These are phyloP conservation scores for Cyphomyrus plagiostoma DNA, from an alignment of 2,113 vertebrate species.

Conservation along the genomic window DNA sequence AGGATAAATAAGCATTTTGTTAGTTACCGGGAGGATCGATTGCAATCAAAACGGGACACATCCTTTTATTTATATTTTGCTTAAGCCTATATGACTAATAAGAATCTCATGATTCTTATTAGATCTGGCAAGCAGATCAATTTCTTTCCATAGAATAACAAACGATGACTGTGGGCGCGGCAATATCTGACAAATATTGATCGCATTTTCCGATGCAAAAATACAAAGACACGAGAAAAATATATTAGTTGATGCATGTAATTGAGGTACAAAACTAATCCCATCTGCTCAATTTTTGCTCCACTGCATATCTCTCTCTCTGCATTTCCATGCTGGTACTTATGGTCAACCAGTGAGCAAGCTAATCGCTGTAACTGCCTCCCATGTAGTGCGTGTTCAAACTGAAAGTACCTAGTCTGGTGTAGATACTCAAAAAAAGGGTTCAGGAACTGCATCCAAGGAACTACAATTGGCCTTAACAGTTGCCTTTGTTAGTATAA, in stretches of 20 bases:
- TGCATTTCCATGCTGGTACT: not conserved
- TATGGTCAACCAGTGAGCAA: not conserved
- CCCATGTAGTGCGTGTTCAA: not conserved
- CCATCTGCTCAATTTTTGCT: not conserved
- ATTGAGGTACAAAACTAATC: not conserved
- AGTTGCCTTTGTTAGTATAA: not conserved
- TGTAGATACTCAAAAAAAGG: not conserved
- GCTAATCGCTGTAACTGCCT: not conserved
- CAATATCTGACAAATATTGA: not conserved
- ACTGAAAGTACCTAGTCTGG: not conserved
- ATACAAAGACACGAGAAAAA: not conserved
- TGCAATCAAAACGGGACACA: not conserved
- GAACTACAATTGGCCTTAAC: not conserved
- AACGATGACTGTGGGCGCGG: not conserved
- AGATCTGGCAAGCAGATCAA: not conserved
- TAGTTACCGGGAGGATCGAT: not conserved
- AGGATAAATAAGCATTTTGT: not conserved
- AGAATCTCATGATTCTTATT: not conserved
- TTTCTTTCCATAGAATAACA: not conserved
- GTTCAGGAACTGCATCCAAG: not conserved
- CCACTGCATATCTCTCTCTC: not conserved
- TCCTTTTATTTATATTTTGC: not conserved
- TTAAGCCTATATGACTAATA: not conserved
- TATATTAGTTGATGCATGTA: not conserved
- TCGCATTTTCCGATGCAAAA: not conserved